Conservation (phyloP, 2,797 vertebrate genomes). For the Pyrocephalus nanus region DNA sequence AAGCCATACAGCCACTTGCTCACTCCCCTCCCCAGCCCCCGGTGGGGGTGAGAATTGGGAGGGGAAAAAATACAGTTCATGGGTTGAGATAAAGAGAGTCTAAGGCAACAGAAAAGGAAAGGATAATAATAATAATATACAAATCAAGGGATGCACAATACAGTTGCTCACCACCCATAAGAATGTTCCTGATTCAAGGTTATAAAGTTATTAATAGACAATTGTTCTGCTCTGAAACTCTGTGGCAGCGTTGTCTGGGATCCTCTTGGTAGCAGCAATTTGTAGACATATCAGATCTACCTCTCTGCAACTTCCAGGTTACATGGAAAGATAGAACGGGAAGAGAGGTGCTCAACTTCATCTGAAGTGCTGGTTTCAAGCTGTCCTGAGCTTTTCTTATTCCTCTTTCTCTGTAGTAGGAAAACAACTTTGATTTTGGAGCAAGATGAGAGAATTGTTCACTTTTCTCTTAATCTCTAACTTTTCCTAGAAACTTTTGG, state of each 20-base stretch:
- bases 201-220: neutral
- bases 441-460: neutral
- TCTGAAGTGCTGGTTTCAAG: neutral
- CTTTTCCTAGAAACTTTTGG: neutral
- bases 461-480: neutral
- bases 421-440: neutral
- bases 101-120: neutral
- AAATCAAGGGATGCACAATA: neutral
- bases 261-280: neutral
- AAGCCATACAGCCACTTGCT: accelerated
- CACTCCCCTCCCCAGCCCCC: accelerated
- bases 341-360: neutral
- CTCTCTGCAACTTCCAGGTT: neutral
- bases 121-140: neutral
- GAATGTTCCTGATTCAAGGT: neutral
- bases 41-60: neutral
- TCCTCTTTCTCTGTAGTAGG: neutral
- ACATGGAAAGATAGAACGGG: neutral
- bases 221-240: neutral
- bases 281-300: neutral
- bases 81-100: neutral
- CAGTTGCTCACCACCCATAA: neutral
- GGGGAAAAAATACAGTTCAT: accelerated
- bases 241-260: neutral
- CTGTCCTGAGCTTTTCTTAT: neutral